phyloP scores from a whole-genome alignment of 2,113 vertebrate species.

The Cryptotis parvus region DNA sequence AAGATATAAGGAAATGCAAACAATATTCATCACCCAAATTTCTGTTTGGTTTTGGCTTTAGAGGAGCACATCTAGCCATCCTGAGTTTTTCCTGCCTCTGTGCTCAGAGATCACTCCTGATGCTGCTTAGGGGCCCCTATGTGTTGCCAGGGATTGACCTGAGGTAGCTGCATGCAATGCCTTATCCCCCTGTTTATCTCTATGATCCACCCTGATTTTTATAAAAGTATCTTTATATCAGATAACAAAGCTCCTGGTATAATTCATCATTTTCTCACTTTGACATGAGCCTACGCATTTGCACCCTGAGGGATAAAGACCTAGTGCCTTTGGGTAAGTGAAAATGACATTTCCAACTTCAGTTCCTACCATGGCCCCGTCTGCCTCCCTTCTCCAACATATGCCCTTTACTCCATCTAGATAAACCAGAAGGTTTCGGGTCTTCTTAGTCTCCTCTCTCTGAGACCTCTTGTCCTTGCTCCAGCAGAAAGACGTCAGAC shows the following conservation, averaged over 20 bases:
- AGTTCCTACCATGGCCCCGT: not conserved
- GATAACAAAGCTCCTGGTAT: not conserved
- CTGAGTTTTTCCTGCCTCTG: too few species aligned
- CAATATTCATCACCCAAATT: not conserved
- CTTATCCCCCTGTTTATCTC: too few species aligned
- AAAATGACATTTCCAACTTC: not conserved
- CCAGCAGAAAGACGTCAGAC: not conserved
- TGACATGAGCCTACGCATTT: not conserved
- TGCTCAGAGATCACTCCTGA: too few species aligned
- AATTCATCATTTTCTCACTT: not conserved
- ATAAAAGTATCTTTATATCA: not conserved
- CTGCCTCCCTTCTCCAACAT: not conserved
- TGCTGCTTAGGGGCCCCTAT: too few species aligned
- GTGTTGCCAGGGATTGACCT: too few species aligned
- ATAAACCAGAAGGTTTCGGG: accelerated
- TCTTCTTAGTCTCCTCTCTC: not conserved
- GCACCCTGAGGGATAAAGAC: not conserved
- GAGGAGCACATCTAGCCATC: too few species aligned
- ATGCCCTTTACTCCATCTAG: not conserved
- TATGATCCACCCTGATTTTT: not conserved
- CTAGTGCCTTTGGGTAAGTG: not conserved
- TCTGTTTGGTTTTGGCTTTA: not conserved
- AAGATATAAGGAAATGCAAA: not conserved
- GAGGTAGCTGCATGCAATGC: too few species aligned
- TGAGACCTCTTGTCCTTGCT: not conserved